Conservation (phyloP, 2,113 vertebrate species). For the Paramormyrops kingsleyae region DNA sequence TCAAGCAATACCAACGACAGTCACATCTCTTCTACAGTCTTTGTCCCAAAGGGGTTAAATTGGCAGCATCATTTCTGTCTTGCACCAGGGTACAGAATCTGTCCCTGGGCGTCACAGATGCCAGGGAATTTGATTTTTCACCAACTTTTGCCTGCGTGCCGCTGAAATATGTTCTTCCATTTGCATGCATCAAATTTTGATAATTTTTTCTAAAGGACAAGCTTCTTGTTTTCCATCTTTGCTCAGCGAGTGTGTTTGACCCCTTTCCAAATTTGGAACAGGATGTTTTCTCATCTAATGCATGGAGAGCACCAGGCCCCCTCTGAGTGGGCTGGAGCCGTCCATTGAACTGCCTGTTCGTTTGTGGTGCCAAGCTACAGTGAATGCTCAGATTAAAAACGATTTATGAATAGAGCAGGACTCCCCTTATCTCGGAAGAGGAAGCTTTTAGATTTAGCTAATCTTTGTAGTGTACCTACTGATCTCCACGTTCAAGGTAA, state of each 20-base stretch:
- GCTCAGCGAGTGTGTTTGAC: neutral
- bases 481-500: slow-evolving; percentile 47
- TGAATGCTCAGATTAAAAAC: slow-evolving; percentile 55
- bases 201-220: neutral
- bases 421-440: slow-evolving; percentile 45
- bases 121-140: neutral
- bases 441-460: slow-evolving; percentile 40
- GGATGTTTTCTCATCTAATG: slow-evolving; percentile 27
- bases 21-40: neutral
- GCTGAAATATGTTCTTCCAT: neutral
- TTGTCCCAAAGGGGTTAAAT: neutral
- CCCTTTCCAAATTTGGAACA: slow-evolving; percentile 16
- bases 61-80: neutral
- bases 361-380: slow-evolving; percentile 43
- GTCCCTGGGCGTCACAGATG: neutral
- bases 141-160: neutral
- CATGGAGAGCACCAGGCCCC: neutral
- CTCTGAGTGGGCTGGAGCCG: slow-evolving; percentile 45
- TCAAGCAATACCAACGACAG: neutral
- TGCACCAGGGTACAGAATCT: neutral
- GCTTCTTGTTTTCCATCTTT: neutral
- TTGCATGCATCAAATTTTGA: neutral
- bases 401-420: slow-evolving; percentile 45
- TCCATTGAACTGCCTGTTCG: slow-evolving; percentile 43
- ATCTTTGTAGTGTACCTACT: slow-evolving; percentile 22